These are phyloP conservation scores for Phorcus lineatus DNA, from an alignment of 2,888 invertebrate genomes.

Conservation along the genomic window DNA sequence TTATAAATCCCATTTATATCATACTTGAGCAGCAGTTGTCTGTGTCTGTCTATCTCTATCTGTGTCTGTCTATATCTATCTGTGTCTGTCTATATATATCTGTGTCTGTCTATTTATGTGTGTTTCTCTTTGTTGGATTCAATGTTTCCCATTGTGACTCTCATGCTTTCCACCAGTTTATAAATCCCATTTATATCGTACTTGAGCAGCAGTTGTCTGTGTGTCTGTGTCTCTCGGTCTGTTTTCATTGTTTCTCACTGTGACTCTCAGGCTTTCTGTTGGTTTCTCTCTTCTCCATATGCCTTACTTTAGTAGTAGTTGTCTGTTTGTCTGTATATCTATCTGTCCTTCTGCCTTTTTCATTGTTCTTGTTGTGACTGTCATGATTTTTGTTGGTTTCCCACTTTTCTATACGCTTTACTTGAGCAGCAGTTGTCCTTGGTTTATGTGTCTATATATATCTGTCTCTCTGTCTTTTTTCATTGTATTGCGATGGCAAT, in stretches of 20 bases:
- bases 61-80: constrained; percentile 7
- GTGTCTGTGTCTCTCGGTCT: too few species aligned
- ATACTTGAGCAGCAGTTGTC: not conserved
- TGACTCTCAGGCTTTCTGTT: too few species aligned
- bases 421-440: not conserved
- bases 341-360: too few species aligned
- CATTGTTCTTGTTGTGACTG: not conserved
- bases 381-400: not conserved
- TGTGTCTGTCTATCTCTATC: not conserved
- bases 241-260: too few species aligned
- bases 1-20: not conserved
- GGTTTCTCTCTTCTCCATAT: too few species aligned
- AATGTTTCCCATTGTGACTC: not conserved
- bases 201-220: not conserved
- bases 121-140: not conserved
- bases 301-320: too few species aligned
- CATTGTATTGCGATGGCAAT: too few species aligned
- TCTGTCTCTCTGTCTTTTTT: too few species aligned
- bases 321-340: too few species aligned
- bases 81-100: not conserved
- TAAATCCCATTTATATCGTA: not conserved
- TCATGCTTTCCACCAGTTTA: not conserved
- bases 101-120: too few species aligned
- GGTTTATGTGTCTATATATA: not conserved
- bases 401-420: not conserved